These are phyloP conservation scores for Sebastes schlegelii DNA, from an alignment of 2,113 vertebrate species.

Conservation along the genomic window DNA sequence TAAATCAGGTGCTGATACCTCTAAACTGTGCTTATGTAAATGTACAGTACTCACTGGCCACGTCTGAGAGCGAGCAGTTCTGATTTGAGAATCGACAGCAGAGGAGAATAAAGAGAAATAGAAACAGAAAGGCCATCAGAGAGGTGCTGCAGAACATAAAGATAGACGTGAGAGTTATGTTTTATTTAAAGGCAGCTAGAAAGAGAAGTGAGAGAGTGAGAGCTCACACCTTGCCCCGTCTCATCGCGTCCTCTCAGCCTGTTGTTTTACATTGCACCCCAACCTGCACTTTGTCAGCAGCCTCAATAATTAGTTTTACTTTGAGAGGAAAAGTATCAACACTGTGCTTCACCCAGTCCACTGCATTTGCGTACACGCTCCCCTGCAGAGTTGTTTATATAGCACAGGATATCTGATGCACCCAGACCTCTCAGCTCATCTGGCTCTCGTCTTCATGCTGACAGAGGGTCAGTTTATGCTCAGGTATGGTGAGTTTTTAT, in stretches of 20 bases:
- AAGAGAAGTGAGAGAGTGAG: conserved; percentile 29
- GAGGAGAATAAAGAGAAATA: background rate
- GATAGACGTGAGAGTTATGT: conserved; percentile 20
- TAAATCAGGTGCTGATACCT: background rate
- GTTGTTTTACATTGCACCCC: conserved; percentile 5
- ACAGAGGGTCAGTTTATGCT: background rate
- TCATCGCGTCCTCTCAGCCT: conserved; percentile 40
- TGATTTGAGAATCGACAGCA: conserved; percentile 1
- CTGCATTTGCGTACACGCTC: conserved; percentile 10
- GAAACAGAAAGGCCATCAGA: background rate
- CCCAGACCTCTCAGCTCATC: background rate
- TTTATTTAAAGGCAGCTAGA: conserved; percentile 46
- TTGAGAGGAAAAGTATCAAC: conserved; percentile 24
- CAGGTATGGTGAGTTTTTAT: background rate
- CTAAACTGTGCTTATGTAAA: conserved; percentile 35
- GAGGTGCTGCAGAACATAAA: conserved; percentile 12
- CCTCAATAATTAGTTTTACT: conserved; percentile 34
- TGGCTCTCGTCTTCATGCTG: background rate
- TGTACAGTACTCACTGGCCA: conserved; percentile 1
- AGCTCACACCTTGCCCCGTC: conserved; percentile 22
- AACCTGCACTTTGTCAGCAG: conserved; percentile 34
- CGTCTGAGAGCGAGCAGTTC: background rate
- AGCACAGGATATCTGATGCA: background rate
- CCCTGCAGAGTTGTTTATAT: conserved; percentile 27
- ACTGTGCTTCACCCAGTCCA: background rate